phyloP scores from a whole-genome alignment of 2,888 invertebrate genomes.

The Melanargia galathea region DNA sequence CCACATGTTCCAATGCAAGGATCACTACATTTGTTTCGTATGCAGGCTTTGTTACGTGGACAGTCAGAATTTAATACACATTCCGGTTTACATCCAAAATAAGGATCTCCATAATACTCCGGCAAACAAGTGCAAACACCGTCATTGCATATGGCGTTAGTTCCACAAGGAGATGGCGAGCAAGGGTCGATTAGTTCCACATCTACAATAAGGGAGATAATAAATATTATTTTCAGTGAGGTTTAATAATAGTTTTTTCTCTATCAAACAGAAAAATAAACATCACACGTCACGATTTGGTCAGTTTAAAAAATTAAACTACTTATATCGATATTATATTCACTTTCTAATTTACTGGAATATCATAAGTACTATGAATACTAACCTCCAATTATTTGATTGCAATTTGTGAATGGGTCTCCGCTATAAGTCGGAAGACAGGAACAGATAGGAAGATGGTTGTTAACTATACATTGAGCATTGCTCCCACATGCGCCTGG shows the following conservation, averaged over 20 bases:
- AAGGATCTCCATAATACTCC: slow-evolving; percentile 89
- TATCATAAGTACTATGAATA: neutral
- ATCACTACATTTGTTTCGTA: slow-evolving; percentile 87
- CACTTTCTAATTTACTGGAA: neutral
- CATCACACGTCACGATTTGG: neutral
- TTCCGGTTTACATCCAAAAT: slow-evolving; percentile 88
- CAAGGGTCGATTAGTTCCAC: slow-evolving; percentile 81
- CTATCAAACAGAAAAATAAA: neutral
- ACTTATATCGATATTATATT: neutral
- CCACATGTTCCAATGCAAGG: slow-evolving; percentile 89
- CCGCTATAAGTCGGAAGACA: slow-evolving; percentile 87
- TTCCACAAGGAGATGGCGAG: slow-evolving; percentile 87
- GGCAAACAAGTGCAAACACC: slow-evolving; percentile 87
- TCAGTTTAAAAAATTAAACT: neutral
- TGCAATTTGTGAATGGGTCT: slow-evolving; percentile 86
- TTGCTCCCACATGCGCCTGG: slow-evolving; percentile 90
- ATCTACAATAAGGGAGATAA: slow-evolving; percentile 53
- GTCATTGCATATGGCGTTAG: slow-evolving; percentile 84
- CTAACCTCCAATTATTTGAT: slow-evolving; percentile 29
- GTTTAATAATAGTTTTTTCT: neutral
- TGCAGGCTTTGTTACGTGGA: slow-evolving; percentile 85
- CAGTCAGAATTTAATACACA: slow-evolving; percentile 90
- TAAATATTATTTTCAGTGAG: neutral
- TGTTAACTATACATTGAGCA: slow-evolving; percentile 87
- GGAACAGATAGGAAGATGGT: slow-evolving; percentile 86